Evolutionary conservation across 2,797 vertebrate genomes (phyloP), one percentile per base, ranked within the genome.

Genomic region (Carapus acus): DNA sequence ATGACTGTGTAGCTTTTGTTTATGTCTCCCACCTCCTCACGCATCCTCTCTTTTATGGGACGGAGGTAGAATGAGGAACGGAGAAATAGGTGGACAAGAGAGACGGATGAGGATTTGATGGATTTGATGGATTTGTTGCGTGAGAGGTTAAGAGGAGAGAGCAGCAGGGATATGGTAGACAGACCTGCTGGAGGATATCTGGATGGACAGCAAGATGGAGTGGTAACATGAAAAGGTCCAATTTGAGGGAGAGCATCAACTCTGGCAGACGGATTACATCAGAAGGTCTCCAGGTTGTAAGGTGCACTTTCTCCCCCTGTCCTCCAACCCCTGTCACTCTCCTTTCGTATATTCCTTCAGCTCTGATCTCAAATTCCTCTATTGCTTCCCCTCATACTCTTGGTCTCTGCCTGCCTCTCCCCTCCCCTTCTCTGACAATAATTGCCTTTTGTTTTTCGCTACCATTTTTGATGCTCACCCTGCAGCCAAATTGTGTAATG

Each of bases 231-330:
- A 65, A 48, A 69, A 73, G 60, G 55, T 65, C 45, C 71, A 76
- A 73, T 77, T 74, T 78, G 27, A 76, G 70, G 69, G 53, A 79
- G 69, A 67, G 59, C 71, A 83, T 82, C 70, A 73, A 69, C 78
- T 83, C 73, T 80, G 71, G 65, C 78, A 78, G 73, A 69, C 60
- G 81, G 83, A 85, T 84, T 76, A 71, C 78, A 84, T 84, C 78
- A 78, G 52, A 78, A 76, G 77, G 73, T 79, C 76, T 67, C 55
- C 27, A 21, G 20, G 24, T 57, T 49, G 24, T 43, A 45, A 5
- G 51, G 38, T 60, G 62, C 67, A 70, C 69, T 73, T 71, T 80
- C 55, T 56, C 46, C 36, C 62, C 56, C 57, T 69, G 64, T n/a
- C 58, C 43, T 69, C 48, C 71, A 7, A 11, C 12, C 14, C 3